These are phyloP conservation scores for Kryptopterus vitreolus DNA, from an alignment of 2,797 vertebrate genomes.

Conservation along the genomic window DNA sequence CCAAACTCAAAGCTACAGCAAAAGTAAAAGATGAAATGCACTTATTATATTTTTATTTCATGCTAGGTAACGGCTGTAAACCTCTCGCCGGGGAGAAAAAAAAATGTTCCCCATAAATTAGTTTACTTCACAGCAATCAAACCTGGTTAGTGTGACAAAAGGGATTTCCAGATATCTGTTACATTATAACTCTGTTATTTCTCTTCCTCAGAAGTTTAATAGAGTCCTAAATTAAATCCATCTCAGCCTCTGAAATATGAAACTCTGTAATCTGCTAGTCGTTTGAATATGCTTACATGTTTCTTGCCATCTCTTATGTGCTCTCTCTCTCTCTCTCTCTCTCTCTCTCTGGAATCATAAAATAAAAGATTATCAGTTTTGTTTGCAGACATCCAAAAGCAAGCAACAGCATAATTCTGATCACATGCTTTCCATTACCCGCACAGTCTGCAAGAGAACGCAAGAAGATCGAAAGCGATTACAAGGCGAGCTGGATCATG, in stretches of 20 bases:
- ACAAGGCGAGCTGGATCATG: constrained; percentile 17
- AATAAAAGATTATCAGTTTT: constrained; percentile 50
- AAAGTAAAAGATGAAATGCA: not conserved
- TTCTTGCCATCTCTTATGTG: constrained; percentile 24
- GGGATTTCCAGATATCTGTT: constrained; percentile 40
- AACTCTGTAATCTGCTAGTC: constrained; percentile 31
- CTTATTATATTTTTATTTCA: constrained; percentile 14
- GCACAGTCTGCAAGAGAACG: constrained; percentile 19
- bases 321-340: constrained; percentile 7
- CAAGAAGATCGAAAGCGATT: constrained; percentile 35
- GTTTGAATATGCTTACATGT: constrained; percentile 39
- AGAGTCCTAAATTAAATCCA: constrained; percentile 38
- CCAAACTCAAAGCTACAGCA: not conserved
- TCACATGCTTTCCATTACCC: constrained; percentile 38
- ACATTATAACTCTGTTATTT: constrained; percentile 25
- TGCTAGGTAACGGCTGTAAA: not conserved
- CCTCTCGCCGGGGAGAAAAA: not conserved
- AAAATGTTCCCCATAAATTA: constrained; percentile 14
- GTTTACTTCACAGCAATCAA: constrained; percentile 29
- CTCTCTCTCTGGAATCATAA: constrained; percentile 27
- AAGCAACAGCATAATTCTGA: constrained; percentile 27
- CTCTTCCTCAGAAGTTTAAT: constrained; percentile 37
- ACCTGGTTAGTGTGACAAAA: constrained; percentile 37
- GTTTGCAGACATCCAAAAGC: constrained; percentile 39
- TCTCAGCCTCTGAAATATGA: constrained; percentile 37